A percentile compares a stretch with the other conserved stretches of the same genome.
phyloP scores from a whole-genome alignment of 2,888 invertebrate species.

The Allolobophora icterica region DNA sequence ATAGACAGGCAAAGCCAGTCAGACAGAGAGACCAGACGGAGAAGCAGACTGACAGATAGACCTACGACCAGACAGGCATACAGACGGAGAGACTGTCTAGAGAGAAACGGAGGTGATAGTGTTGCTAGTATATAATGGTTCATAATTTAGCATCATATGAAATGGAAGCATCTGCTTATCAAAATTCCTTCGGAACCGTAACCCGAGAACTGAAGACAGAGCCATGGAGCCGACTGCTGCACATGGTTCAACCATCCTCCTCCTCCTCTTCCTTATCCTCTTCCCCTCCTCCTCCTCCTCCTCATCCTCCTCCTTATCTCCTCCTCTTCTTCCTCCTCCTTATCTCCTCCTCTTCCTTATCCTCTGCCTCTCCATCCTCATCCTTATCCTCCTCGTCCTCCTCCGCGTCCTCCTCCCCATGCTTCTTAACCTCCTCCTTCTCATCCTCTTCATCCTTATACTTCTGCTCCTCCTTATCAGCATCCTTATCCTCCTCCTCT shows the following conservation, averaged over 20 bases:
- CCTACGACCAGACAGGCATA: no score
- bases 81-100: not conserved
- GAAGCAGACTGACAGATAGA: not conserved
- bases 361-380: not conserved
- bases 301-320: not conserved
- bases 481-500: not conserved
- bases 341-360: not conserved
- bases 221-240: not conserved
- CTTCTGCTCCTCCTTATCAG: not conserved
- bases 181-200: not conserved
- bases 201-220: slow-evolving; percentile 17
- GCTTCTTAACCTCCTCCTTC: not conserved
- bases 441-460: not conserved
- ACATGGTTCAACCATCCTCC: not conserved
- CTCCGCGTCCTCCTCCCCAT: not conserved
- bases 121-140: not conserved
- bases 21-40: not conserved
- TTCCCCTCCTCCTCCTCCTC: not conserved
- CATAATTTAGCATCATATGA: not conserved
- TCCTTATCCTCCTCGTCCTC: not conserved
- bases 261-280: not conserved
- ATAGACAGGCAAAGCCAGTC: no score
- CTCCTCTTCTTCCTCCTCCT: not conserved
- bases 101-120: not conserved
- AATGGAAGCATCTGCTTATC: slow-evolving; percentile 12